Evolutionary conservation across 2,113 vertebrate genomes (phyloP).

Genomic region (Calyptomena viridis): DNA sequence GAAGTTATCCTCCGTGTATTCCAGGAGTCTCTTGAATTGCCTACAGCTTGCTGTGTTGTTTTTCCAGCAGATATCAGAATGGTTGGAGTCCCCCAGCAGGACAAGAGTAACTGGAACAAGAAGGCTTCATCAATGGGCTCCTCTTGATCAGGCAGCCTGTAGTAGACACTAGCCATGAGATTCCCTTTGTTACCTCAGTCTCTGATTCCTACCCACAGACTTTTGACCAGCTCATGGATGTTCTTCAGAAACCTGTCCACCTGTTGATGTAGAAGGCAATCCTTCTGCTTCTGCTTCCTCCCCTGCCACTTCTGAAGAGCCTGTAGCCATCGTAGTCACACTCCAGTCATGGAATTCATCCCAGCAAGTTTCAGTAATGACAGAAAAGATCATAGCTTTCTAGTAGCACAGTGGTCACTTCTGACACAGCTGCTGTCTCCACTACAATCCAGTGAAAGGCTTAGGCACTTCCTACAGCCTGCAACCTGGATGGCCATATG

Average conservation of each 20-base stretch:
- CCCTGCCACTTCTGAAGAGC: neutral
- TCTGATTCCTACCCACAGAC: neutral
- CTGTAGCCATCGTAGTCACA: neutral
- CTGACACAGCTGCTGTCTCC: neutral
- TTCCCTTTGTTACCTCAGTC: neutral
- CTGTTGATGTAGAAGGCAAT: neutral
- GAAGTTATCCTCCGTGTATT: neutral
- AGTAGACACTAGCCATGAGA: neutral
- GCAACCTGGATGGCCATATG: neutral
- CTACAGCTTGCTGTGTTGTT: neutral
- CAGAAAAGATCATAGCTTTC: neutral
- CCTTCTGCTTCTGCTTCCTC: neutral
- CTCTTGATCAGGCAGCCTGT: neutral
- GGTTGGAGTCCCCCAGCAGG: neutral
- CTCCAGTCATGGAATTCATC: neutral
- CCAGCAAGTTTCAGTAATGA: neutral
- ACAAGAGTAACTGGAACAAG: neutral
- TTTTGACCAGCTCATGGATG: neutral
- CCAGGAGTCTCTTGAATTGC: neutral
- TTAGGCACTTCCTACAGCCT: neutral
- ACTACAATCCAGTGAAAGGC: neutral
- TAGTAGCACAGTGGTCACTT: neutral
- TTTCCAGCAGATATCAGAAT: neutral
- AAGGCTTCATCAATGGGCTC: neutral
- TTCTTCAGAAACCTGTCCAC: neutral